These are phyloP conservation scores for Phlogophora meticulosa DNA, from an alignment of 2,888 invertebrate species.

Conservation along the genomic window DNA sequence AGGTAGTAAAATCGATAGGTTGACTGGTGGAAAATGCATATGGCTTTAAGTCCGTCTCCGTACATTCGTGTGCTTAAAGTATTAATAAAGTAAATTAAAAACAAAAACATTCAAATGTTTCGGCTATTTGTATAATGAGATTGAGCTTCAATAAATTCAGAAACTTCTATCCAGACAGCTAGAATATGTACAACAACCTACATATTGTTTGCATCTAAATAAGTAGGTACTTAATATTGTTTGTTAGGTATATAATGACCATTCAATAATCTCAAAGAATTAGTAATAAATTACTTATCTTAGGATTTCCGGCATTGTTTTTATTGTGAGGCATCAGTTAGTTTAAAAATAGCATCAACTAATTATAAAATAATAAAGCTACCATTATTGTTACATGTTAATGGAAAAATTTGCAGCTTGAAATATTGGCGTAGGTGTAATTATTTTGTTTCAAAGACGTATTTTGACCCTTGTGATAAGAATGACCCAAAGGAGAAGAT, in stretches of 20 bases:
- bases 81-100: no score
- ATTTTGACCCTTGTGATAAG: conserved; percentile 83
- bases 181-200: no score
- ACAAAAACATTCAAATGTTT: not conserved
- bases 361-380: conserved; percentile 34
- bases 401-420: conserved; percentile 64
- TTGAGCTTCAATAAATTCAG: no score
- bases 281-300: not conserved
- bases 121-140: no score
- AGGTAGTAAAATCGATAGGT: not conserved
- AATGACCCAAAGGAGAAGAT: conserved; percentile 81
- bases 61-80: no score
- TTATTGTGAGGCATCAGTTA: conserved; percentile 9
- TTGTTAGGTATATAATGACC: no score
- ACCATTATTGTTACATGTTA: conserved; percentile 29
- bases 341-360: conserved; percentile 11
- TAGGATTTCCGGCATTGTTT: not conserved
- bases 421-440: conserved; percentile 62
- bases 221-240: no score
- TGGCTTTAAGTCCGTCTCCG: no score
- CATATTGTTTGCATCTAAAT: no score
- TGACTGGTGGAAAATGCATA: no score
- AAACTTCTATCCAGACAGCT: no score
- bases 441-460: conserved; percentile 79
- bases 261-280: not conserved